phyloP scores from a whole-genome alignment of 2,888 invertebrate genomes.

The Tachina lurida region DNA sequence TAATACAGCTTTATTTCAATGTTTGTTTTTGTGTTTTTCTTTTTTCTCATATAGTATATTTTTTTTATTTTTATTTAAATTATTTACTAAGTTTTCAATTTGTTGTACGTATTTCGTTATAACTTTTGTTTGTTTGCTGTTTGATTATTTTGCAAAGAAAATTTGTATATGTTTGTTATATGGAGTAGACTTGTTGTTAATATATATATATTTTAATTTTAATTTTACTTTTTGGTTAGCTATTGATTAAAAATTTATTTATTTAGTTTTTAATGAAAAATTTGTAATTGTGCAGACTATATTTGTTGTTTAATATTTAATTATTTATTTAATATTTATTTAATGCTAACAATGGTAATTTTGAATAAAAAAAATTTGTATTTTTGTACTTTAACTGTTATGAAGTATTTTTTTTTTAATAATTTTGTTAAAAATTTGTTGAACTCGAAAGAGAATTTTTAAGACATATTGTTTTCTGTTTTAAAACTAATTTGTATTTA shows the following conservation, averaged over 20 bases:
- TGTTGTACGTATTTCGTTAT: constrained; percentile 65
- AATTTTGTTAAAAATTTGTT: constrained; percentile 69
- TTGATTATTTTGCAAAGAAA: constrained; percentile 57
- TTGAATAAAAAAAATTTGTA: constrained; percentile 71
- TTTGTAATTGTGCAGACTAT: constrained; percentile 75
- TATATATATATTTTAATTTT: not conserved
- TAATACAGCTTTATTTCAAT: constrained; percentile 30
- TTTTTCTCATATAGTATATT: not conserved
- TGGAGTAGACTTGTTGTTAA: constrained; percentile 69
- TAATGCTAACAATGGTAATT: constrained; percentile 73
- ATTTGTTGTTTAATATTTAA: constrained; percentile 59
- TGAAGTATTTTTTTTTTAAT: constrained; percentile 55
- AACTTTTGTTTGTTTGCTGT: constrained; percentile 57
- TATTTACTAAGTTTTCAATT: constrained; percentile 27
- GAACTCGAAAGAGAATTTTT: constrained; percentile 67
- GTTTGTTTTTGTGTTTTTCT: not conserved
- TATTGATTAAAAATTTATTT: constrained; percentile 56
- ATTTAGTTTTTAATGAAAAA: constrained; percentile 75
- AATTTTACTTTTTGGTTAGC: constrained; percentile 60
- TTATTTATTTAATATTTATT: constrained; percentile 36
- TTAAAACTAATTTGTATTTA: not conserved
- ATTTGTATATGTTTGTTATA: constrained; percentile 42
- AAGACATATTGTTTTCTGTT: constrained; percentile 47
- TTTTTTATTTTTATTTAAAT: constrained; percentile 11
- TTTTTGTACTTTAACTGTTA: constrained; percentile 68